Base-by-base conservation (phyloP, 2,888 invertebrate genomes). In the Acronicta psi region DNA sequence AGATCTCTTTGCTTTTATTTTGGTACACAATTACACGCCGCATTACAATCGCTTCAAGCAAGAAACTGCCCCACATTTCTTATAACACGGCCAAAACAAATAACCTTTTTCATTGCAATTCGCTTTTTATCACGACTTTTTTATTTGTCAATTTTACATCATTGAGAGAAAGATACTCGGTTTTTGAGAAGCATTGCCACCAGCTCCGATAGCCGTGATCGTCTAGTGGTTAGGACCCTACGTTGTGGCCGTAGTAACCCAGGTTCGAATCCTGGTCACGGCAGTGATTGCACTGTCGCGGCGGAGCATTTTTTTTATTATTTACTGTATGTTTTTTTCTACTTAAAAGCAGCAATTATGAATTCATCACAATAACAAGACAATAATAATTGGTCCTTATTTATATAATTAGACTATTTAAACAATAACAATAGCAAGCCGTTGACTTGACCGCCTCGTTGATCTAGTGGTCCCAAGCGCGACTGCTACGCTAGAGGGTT, bases 201-300 rank as follows among this genome's bases (percentile, higher is more conserved):
- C 76, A 80, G 82, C 85, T 84, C 80, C 82, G 74, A 36, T 63
- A 88, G 87, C 70, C 76, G 73, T 75, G 95, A 96, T 96, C 95
- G 96, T 96, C 95, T 96, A 96, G 96, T 96, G 96, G 96, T 96
- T 95, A 96, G 96, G 95, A 96, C 95, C 95, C 95, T 95, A 95
- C 96, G 96, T 96, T 96, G 96, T 96, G 96, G 96, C 96, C 96
- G 96, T 95, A 95, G 95, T 95, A 96, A 96, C 95, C 96, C 96
- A 96, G 96, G 96, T 96, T 96, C 96, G 96, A 96, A 95, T 96
- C 96, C 96, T 91, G 91, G 96, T 95, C 95, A 81, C 79, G 82
- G 82, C 82, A 83, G 79, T 80, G 82, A 43, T 49, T 41, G 3
- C 70, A 76, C 78, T 81, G 75, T 80, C 71, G 37, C 73, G 75